Percentiles rank a stretch among this genome's conserved stretches.
Evolutionary conservation across 2,888 invertebrate genomes (phyloP).

Genomic region (Tetramorium bicarinatum): DNA sequence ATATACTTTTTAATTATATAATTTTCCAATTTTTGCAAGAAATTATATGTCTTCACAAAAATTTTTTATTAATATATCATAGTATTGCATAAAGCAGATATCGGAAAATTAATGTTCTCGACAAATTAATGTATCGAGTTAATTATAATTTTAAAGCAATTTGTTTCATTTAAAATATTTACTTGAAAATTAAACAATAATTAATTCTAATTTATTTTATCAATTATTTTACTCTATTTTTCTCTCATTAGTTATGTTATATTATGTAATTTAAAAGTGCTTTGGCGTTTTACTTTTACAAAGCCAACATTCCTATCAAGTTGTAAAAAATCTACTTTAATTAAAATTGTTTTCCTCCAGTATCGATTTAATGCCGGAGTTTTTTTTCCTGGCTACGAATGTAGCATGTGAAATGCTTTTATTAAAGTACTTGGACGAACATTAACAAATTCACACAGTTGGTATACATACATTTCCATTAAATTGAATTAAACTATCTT

Average conservation of each 20-base stretch:
- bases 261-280: slow-evolving; percentile 9
- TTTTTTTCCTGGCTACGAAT: neutral
- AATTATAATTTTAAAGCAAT: neutral
- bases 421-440: slow-evolving; percentile 12
- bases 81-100: neutral
- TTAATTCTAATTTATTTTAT: neutral
- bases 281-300: neutral
- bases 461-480: neutral
- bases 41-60: neutral
- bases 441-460: slow-evolving; percentile 12
- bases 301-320: slow-evolving; percentile 27
- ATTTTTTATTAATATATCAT: neutral
- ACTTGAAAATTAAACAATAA: neutral
- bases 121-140: neutral
- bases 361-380: slow-evolving; percentile 33
- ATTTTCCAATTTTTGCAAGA: neutral
- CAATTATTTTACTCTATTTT: neutral
- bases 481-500: slow-evolving; percentile 9
- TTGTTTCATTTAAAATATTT: neutral
- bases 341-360: slow-evolving; percentile 38
- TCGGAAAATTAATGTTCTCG: neutral
- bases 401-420: slow-evolving; percentile 30
- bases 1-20: neutral
- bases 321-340: slow-evolving; percentile 42
- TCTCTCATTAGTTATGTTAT: neutral